Percentiles rank a stretch among this genome's conserved stretches.
phyloP scores from a whole-genome alignment of 2,113 vertebrate genomes.

The Ursus arctos region DNA sequence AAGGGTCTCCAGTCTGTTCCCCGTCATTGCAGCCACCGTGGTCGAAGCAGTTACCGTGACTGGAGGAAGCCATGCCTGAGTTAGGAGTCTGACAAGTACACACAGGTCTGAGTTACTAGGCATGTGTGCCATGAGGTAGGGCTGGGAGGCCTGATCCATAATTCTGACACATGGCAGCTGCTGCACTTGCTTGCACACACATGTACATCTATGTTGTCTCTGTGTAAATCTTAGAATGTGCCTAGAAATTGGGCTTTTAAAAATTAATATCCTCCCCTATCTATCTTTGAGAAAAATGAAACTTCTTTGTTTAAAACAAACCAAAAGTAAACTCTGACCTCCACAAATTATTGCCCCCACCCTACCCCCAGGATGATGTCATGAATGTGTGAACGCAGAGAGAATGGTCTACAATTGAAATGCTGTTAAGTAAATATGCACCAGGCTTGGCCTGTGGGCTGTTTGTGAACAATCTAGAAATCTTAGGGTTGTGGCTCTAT shows the following conservation, averaged over 20 bases:
- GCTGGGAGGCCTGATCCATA: neutral
- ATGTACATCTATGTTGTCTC: too few relatives aligned
- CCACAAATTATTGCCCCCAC: neutral
- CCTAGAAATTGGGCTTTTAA: neutral
- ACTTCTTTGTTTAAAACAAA: neutral
- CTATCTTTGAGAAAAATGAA: neutral
- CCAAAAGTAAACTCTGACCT: neutral
- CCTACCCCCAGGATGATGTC: neutral
- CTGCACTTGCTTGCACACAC: neutral
- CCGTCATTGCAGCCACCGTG: accelerated
- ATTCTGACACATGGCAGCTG: neutral
- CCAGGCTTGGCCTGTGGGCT: neutral
- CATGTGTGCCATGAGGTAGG: neutral
- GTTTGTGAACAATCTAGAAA: neutral
- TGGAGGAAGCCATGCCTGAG: neutral
- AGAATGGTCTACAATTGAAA: neutral
- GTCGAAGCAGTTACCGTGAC: neutral
- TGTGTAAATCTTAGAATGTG: neutral
- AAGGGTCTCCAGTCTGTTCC: neutral
- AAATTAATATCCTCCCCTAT: neutral
- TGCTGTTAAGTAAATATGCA: neutral
- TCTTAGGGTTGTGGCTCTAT: neutral
- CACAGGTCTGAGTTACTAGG: neutral
- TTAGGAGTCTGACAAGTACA: neutral
- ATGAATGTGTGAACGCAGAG: neutral